phyloP scores from a whole-genome alignment of 2,888 invertebrate species.

The Amitus sp. region DNA sequence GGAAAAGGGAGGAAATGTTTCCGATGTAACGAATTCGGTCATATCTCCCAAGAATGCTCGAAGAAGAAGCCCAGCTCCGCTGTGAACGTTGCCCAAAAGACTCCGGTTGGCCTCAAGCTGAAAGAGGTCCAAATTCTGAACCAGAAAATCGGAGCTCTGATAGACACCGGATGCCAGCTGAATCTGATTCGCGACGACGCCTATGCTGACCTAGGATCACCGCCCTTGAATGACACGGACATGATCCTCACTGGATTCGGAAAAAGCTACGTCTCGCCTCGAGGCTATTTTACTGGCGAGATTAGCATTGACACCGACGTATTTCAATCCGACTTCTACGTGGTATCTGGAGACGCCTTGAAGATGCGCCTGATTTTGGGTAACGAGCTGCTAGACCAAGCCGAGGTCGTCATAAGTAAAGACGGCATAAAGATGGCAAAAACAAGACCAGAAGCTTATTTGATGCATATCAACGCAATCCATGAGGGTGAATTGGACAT shows the following conservation, averaged over 20 bases:
- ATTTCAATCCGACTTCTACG: conserved; percentile 13
- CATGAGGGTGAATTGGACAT: background rate
- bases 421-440: conserved; percentile 12
- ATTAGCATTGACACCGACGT: conserved; percentile 9
- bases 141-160: background rate
- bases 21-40: conserved; percentile 17
- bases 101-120: background rate
- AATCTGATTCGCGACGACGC: conserved; percentile 15
- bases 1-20: conserved; percentile 15
- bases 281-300: background rate
- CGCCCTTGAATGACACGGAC: conserved; percentile 7
- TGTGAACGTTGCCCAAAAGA: background rate
- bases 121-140: conserved; percentile 4
- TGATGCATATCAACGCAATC: background rate
- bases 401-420: conserved; percentile 18
- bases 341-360: conserved; percentile 16
- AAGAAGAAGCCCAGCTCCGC: background rate
- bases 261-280: background rate
- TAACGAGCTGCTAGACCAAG: conserved; percentile 17
- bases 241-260: conserved; percentile 12
- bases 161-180: conserved; percentile 19
- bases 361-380: conserved; percentile 16
- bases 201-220: conserved; percentile 8
- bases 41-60: conserved; percentile 2
- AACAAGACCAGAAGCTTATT: background rate